Evolutionary conservation across 2,888 invertebrate genomes (phyloP).

Genomic region (Drosophila yooni): DNA sequence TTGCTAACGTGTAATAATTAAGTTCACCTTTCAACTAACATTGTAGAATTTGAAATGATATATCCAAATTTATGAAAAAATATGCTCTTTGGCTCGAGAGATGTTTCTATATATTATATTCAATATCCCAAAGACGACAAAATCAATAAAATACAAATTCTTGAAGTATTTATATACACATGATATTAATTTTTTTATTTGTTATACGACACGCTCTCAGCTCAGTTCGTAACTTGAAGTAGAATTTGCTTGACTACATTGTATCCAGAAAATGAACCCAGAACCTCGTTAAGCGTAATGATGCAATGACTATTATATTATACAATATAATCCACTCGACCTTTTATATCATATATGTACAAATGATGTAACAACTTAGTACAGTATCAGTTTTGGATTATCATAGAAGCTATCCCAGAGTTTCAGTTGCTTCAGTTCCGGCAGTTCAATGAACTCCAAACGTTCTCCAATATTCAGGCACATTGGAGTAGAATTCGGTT

Average conservation of each 20-base stretch:
- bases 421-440: slow-evolving; percentile 75
- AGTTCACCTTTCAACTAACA: neutral
- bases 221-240: neutral
- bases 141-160: neutral
- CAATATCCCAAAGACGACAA: neutral
- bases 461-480: slow-evolving; percentile 78
- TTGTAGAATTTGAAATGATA: neutral
- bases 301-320: neutral
- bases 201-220: neutral
- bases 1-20: neutral
- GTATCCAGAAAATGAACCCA: neutral
- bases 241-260: neutral
- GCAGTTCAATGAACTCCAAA: slow-evolving; percentile 75
- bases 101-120: neutral
- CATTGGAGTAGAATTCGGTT: slow-evolving; percentile 18
- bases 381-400: slow-evolving; percentile 40
- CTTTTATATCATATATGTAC: slow-evolving; percentile 14
- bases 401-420: slow-evolving; percentile 81
- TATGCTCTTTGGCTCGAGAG: neutral
- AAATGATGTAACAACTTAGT: slow-evolving; percentile 26
- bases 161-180: neutral
- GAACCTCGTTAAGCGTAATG: neutral
- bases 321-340: neutral
- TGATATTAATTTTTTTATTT: neutral
- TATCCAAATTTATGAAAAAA: neutral